Base-by-base conservation (phyloP, 1,140 invertebrate species). In the Zaprionus ghesquierei region DNA sequence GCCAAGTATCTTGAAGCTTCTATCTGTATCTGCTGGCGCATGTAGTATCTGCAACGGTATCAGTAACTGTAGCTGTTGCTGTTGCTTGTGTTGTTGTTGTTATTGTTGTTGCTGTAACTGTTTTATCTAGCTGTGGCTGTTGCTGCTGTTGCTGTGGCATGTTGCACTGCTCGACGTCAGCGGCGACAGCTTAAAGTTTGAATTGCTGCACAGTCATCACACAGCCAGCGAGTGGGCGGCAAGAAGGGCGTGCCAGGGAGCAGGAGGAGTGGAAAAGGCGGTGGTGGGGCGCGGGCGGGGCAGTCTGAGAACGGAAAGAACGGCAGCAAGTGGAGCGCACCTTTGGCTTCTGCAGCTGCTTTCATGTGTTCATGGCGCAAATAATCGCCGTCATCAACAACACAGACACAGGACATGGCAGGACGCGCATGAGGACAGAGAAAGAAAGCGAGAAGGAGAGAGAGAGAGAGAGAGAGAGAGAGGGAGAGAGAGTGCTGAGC, bases 361-460 rank as follows among this genome's bases (percentile, higher is more conserved):
- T 85, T 82, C 81, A 84, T 84, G 81, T 84, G 80, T 84, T 84
- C 79, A 81, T 82, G 76, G 80, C 81, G 80, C 80, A 84, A 84
- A 84, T 84, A 84, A 84, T 84, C 80, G 80, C 80, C 72, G 80
- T 84, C 80, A 84, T 84, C 80, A 84, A 84, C 80, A 84, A 84
- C 80, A 84, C 72, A 69, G 54, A 70, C 59, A 61, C 49, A 64
- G 60, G 35, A 69, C 58, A 62, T 51, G 18, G 35, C 35, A 41
- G 44, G 72, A 76, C 66, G 49, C 58, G 61, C 63, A 62, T 27
- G 55, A 46, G 22, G 51, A 25, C 27, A 25, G 56, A 18, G 35
- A 49, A n/a, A n/a, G 31, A 60, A 49, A 64, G 38, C 12, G 33
- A 41, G 41, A 46, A 6, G 23, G 13, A 51, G 49, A 13, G 49